These are phyloP conservation scores for Hormaphis cornu DNA, from an alignment of 1,140 invertebrate species.

Conservation along the genomic window DNA sequence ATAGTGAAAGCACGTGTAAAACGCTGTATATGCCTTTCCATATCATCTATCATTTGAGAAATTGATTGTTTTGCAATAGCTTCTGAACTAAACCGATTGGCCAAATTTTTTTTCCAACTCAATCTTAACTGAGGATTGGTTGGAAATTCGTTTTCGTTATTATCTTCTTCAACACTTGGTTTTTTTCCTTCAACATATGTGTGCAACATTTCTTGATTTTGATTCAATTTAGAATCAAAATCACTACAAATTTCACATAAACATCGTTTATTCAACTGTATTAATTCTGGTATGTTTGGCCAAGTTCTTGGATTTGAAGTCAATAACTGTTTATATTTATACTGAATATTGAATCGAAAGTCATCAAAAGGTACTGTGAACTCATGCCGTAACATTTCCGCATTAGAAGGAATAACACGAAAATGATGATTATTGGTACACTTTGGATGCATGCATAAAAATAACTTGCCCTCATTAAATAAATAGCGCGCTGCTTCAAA, in stretches of 20 bases:
- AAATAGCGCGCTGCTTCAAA: neutral
- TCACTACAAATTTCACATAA: constrained; percentile 11
- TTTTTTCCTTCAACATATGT: constrained; percentile 13
- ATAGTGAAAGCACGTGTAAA: constrained; percentile 7
- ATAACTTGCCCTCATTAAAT: constrained; percentile 17
- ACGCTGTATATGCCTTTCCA: neutral
- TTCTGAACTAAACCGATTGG: constrained; percentile 7
- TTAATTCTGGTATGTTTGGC: constrained; percentile 5
- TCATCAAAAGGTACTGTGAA: constrained; percentile 23
- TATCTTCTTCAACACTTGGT: neutral
- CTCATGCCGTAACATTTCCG: constrained; percentile 3
- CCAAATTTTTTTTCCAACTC: constrained; percentile 16
- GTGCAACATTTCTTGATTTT: constrained; percentile 1
- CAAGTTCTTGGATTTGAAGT: constrained; percentile 9
- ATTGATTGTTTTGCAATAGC: constrained; percentile 13
- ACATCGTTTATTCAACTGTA: constrained; percentile 3
- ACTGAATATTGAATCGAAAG: constrained; percentile 22
- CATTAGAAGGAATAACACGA: neutral
- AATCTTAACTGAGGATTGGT: neutral
- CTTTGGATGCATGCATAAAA: constrained; percentile 13
- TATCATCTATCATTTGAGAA: constrained; percentile 9
- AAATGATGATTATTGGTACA: constrained; percentile 7
- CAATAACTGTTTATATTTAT: constrained; percentile 14
- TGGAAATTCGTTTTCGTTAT: neutral
- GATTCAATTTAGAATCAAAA: constrained; percentile 15